Evolutionary conservation across 2,797 vertebrate species (phyloP).

Genomic region (Melanogrammus aeglefinus): DNA sequence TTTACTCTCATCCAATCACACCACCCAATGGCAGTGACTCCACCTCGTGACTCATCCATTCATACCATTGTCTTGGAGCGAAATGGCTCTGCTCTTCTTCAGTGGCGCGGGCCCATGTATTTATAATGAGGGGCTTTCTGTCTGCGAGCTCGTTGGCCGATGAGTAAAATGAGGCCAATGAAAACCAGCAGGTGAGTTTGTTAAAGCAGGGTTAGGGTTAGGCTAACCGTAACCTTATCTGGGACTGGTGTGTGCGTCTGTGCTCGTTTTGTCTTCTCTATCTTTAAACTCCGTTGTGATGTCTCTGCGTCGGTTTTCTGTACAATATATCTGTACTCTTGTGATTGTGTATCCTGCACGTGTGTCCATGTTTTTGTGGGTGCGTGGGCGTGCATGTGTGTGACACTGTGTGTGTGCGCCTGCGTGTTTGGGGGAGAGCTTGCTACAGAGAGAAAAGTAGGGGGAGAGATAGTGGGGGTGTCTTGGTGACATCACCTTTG

Average conservation of each 20-base stretch:
- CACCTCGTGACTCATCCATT: slow-evolving; percentile 74
- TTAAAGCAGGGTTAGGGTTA: slow-evolving; percentile 30
- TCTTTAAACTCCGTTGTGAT: neutral
- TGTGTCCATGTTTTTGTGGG: slow-evolving; percentile 14
- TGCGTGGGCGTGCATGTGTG: slow-evolving; percentile 12
- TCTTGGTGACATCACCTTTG: slow-evolving; percentile 70
- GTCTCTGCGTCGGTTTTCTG: slow-evolving; percentile 23
- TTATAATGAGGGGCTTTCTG: slow-evolving; percentile 55
- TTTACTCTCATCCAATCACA: slow-evolving; percentile 68
- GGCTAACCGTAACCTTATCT: slow-evolving; percentile 46
- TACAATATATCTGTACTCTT: slow-evolving; percentile 18
- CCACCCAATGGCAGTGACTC: slow-evolving; percentile 62
- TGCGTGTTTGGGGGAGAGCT: slow-evolving; percentile 1
- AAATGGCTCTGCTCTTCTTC: slow-evolving; percentile 53
- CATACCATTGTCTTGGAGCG: slow-evolving; percentile 62
- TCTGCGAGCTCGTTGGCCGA: slow-evolving; percentile 47
- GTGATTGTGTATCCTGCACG: slow-evolving; percentile 15
- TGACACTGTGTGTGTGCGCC: no score
- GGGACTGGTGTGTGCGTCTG: slow-evolving; percentile 12
- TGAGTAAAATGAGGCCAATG: slow-evolving; percentile 53
- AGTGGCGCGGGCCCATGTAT: slow-evolving; percentile 56
- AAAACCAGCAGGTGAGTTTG: slow-evolving; percentile 65
- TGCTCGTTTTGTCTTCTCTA: neutral
- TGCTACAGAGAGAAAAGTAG: slow-evolving; percentile 29
- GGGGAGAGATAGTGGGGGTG: slow-evolving; percentile 33